Percentiles rank a stretch among this genome's conserved stretches.
Evolutionary conservation across 2,113 vertebrate genomes (phyloP).

Genomic region (Echinops telfairi): DNA sequence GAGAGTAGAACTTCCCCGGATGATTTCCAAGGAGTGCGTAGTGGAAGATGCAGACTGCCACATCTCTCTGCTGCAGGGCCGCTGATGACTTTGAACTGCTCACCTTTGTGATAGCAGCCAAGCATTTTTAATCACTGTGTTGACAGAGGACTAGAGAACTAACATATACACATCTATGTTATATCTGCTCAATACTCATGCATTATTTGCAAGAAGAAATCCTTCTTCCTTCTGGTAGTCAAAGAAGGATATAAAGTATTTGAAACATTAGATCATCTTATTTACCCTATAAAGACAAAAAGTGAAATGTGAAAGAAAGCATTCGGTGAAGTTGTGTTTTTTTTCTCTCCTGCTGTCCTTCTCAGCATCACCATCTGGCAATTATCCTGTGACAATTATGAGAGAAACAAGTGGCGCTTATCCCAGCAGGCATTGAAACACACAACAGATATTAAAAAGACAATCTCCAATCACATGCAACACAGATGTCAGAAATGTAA

Average conservation of each 20-base stretch:
- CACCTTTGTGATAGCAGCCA: background rate
- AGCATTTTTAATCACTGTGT: background rate
- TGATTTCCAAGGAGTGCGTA: background rate
- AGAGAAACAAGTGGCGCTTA: conserved; percentile 69
- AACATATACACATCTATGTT: background rate
- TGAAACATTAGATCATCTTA: background rate
- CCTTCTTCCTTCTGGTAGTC: background rate
- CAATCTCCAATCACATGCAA: conserved; percentile 72
- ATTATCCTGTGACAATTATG: conserved; percentile 70
- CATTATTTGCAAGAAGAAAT: background rate
- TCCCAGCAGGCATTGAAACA: conserved; percentile 59
- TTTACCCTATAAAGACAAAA: background rate
- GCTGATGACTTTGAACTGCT: background rate
- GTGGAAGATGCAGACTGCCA: background rate
- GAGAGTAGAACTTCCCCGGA: background rate
- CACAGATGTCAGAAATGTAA: conserved; percentile 76
- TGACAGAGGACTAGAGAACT: background rate
- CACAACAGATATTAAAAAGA: conserved; percentile 78
- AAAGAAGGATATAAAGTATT: background rate
- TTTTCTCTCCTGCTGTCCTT: background rate
- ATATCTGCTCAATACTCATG: background rate
- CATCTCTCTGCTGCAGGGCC: background rate
- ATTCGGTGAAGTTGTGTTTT: background rate
- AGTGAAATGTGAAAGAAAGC: conserved; percentile 42
- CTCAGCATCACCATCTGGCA: conserved; percentile 74